Evolutionary conservation across 92 coral and sea anemone species (phyloP).

Genomic region (Scolanthus callimorphus): DNA sequence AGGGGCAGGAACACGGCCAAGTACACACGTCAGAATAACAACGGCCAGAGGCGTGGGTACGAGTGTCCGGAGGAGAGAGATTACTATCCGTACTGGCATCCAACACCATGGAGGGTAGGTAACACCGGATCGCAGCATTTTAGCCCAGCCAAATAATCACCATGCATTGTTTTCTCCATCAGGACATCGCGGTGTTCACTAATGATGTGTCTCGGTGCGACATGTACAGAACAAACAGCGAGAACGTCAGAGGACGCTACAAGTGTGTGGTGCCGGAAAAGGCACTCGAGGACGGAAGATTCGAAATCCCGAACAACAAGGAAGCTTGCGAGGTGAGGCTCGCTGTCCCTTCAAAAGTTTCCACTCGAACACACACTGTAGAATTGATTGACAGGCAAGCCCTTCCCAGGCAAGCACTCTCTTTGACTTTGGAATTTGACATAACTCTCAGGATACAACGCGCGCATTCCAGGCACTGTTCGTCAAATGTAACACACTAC

Average conservation of each 20-base stretch:
- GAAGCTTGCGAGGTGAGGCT: conserved; percentile 29
- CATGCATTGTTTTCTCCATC: neutral
- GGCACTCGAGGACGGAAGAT: conserved; percentile 5
- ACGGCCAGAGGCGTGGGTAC: conserved; percentile 47
- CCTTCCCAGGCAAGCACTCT: no score
- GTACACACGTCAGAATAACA: conserved; percentile 55
- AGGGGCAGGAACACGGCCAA: conserved; percentile 20
- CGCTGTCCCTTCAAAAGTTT: no score
- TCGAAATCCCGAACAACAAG: conserved; percentile 16
- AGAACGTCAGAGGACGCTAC: conserved; percentile 29
- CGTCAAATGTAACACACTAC: no score
- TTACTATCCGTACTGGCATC: conserved; percentile 63
- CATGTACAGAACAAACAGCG: conserved; percentile 22
- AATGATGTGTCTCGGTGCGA: conserved; percentile 20
- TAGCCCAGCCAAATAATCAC: no score
- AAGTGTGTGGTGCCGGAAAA: conserved; percentile 16
- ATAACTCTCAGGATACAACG: no score
- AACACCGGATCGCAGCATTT: neutral
- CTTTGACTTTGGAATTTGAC: no score
- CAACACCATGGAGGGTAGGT: conserved; percentile 63
- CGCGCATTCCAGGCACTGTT: no score
- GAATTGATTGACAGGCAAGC: no score
- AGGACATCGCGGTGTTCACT: conserved; percentile 39
- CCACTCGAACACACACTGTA: no score
- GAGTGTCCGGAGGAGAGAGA: conserved; percentile 66